Base-by-base conservation (phyloP, 2,113 vertebrate genomes). In the Megalops atlanticus region DNA sequence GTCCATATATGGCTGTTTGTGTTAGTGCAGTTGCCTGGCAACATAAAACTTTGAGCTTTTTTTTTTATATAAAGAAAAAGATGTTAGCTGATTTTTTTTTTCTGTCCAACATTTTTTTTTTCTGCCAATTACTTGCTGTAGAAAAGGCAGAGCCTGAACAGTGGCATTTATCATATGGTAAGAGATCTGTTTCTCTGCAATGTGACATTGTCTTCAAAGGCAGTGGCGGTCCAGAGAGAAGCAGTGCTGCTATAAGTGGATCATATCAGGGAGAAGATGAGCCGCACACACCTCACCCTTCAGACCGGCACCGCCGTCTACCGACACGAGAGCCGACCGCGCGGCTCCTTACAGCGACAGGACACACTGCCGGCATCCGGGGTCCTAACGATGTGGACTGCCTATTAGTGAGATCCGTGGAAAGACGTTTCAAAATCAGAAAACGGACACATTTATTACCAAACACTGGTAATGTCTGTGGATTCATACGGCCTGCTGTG, bases 11-110 rank as follows among this genome's bases (percentile, higher is more conserved):
- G 82, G 82, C 39, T 52, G 68, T 72, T 80, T 80, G 77, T 84
- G 69, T 83, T 83, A 79, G 74, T 83, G 38, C 82, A 70, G 86
- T 87, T 87, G 83, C 86, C 76, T 54, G 52, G 86, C 80, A 87
- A 85, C 80, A 38, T 70, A 76, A 76, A 76, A 81, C 73, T 76
- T 81, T 68, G 18, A 75, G 72, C 27, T 33, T 38, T 58, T 79
- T 49, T 78, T 43, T 83, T 81, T 40, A 71, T 81, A n/a, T 54
- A n/a, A 45, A 52, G 70, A 73, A 69, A 76, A 76, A 80, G 38
- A 75, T 75, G 58, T 27, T 68, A 7, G 24, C 39, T 45, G 39
- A 81, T 76, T 36, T 76, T 73, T 69, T 45, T n/a, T n/a, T n/a
- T n/a, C n/a, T 38, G 73, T 33, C 41, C 68, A 81, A 76, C 40